These are phyloP conservation scores for Anastrepha ludens DNA, from an alignment of 1,140 invertebrate genomes.

Conservation along the genomic window DNA sequence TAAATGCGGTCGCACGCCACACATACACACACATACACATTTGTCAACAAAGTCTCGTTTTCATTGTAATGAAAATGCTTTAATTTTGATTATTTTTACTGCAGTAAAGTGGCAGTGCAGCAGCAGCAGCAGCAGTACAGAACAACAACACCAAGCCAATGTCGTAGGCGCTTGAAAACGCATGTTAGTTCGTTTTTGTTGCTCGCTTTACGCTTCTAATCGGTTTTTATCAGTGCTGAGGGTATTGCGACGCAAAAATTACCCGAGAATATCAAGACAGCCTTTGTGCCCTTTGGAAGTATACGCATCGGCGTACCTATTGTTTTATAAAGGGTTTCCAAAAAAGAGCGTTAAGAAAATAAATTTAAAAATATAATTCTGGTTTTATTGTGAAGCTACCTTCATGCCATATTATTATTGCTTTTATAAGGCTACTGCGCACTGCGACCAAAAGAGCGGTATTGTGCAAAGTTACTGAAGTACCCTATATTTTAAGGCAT, in stretches of 20 bases:
- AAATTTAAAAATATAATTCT: too few species aligned
- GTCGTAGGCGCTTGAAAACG: conserved; percentile 16
- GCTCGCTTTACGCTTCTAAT: conserved; percentile 31
- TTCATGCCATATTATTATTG: too few species aligned
- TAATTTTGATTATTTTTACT: neutral
- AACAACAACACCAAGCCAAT: neutral
- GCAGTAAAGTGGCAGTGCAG: neutral
- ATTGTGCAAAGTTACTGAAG: too few species aligned
- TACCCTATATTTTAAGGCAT: too few species aligned
- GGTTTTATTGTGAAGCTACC: too few species aligned
- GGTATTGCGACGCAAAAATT: conserved; percentile 52
- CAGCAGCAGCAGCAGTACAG: neutral
- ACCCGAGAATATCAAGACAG: neutral
- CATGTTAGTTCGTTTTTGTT: neutral
- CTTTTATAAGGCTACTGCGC: too few species aligned
- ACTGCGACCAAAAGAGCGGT: too few species aligned
- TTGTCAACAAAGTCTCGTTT: conserved; percentile 17
- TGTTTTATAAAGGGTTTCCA: neutral
- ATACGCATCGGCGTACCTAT: neutral
- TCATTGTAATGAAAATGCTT: neutral
- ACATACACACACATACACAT: neutral
- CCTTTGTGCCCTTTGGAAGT: conserved; percentile 3
- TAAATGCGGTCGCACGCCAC: conserved; percentile 29
- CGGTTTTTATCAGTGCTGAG: conserved; percentile 14
- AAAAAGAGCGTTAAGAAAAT: too few species aligned